Evolutionary conservation across 2,113 vertebrate genomes (phyloP), one percentile per base, ranked within the genome.

Genomic region (Danio rerio): DNA sequence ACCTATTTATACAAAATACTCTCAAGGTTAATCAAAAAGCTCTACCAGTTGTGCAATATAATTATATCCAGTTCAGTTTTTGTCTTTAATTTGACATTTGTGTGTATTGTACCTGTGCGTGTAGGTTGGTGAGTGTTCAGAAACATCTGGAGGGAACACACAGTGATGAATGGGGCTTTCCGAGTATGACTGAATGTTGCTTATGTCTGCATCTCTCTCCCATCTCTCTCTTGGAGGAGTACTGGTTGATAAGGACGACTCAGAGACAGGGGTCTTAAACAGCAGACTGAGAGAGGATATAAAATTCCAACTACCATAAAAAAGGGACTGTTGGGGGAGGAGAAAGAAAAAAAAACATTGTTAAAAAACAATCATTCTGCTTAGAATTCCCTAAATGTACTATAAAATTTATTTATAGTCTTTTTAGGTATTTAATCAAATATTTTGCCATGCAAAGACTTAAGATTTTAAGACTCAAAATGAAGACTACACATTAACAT

Each of bases 161-260:
- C 81, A 84, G 12, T 95, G 94, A 0, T 93, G 92, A 61, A 92
- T 92, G 42, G 90, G 76, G 73, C 91, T 95, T 63, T 88, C 91
- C 0, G 92, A 89, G 10, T 93, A 92, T 0, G 82, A 84, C 5
- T 85, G 81, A 81, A 87, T 61, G 88, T 89, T 88, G 84, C 87
- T 90, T 82, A 89, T 82, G 18, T 92, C 90, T 7, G 31, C 42
- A 43, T 93, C 92, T 12, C 69, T 86, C 40, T 92, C 90, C 90
- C 89, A 93, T 78, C 82, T 93, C 53, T 79, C 90, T 80, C 89
- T 92, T 50, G 90, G 88, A 69, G 95, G 95, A 0, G 95, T 96
- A 85, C 91, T 82, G 5, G 96, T 94, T 0, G 86, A 87, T 0
- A 93, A 89, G 42, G 92, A 87, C n/a, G 18, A 31, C 31, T 31